Conservation (phyloP, 2,113 vertebrate genomes). For the Muntiacus reevesi region DNA sequence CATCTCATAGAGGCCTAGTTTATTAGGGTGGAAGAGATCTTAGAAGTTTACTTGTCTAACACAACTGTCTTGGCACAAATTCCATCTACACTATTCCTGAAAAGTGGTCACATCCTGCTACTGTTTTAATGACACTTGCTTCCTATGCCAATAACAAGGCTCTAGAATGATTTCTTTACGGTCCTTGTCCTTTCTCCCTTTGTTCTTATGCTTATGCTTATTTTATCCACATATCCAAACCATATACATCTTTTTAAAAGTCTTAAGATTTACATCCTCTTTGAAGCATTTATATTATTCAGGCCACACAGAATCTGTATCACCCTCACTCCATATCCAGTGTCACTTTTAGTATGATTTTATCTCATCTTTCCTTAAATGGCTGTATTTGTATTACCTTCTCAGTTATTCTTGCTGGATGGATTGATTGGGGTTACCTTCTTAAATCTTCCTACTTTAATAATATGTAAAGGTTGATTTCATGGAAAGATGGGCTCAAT, state of each 20-base stretch:
- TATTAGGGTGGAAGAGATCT: background rate
- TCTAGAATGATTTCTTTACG: background rate
- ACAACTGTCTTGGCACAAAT: background rate
- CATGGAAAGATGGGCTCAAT: background rate
- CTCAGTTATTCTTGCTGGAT: constrained; percentile 21
- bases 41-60: background rate
- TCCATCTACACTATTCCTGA: background rate
- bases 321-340: background rate
- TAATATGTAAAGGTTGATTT: constrained; percentile 11
- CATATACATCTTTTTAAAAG: background rate
- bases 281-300: background rate
- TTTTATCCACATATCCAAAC: constrained; percentile 2
- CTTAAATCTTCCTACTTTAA: constrained; percentile 23
- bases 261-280: background rate
- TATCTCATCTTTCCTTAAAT: constrained; percentile 17
- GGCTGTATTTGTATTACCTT: background rate
- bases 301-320: background rate
- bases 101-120: background rate
- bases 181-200: background rate
- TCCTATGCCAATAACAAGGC: background rate
- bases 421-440: constrained; percentile 15
- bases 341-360: constrained; percentile 32
- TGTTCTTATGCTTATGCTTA: background rate
- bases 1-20: background rate
- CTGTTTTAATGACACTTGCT: background rate